phyloP scores from a whole-genome alignment of 2,797 vertebrate genomes.

The Ceyx erithaca region DNA sequence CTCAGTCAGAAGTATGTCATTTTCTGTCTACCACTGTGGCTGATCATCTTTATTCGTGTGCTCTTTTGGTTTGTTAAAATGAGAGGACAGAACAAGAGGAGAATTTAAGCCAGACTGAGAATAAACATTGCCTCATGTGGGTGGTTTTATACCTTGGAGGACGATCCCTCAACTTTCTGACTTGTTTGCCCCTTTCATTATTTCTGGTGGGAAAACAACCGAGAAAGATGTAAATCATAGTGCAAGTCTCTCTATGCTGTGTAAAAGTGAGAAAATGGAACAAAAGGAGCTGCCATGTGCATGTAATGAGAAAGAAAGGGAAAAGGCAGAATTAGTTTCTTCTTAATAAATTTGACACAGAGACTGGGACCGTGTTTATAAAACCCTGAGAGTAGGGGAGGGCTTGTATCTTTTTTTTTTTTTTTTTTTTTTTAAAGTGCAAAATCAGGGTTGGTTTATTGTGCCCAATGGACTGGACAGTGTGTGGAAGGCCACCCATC shows the following conservation, averaged over 20 bases:
- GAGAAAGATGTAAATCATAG: conserved; percentile 78
- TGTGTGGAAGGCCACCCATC: conserved; percentile 82
- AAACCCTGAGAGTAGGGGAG: conserved; percentile 49
- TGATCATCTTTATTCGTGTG: not conserved
- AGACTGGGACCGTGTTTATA: conserved; percentile 68
- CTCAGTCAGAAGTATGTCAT: not conserved
- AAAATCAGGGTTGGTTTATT: conserved; percentile 68
- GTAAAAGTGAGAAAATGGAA: conserved; percentile 47
- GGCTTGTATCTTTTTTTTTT: not conserved
- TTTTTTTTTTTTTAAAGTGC: not conserved
- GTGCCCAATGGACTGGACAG: conserved; percentile 53
- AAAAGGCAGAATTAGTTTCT: conserved; percentile 38
- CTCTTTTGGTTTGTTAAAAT: not conserved
- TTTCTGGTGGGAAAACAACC: conserved; percentile 79
- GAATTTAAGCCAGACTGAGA: conserved; percentile 72
- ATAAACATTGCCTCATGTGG: conserved; percentile 78
- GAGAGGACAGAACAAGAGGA: not conserved
- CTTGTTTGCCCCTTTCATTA: conserved; percentile 70
- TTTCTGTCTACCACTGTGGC: not conserved
- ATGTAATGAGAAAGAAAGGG: not conserved
- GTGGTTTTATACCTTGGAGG: conserved; percentile 74
- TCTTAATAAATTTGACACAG: conserved; percentile 72
- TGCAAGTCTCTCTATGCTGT: not conserved
- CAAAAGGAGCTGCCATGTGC: not conserved
- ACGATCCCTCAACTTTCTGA: conserved; percentile 71